These are phyloP conservation scores for Drosophila mayri DNA, from an alignment of 1,140 invertebrate genomes.

Conservation along the genomic window DNA sequence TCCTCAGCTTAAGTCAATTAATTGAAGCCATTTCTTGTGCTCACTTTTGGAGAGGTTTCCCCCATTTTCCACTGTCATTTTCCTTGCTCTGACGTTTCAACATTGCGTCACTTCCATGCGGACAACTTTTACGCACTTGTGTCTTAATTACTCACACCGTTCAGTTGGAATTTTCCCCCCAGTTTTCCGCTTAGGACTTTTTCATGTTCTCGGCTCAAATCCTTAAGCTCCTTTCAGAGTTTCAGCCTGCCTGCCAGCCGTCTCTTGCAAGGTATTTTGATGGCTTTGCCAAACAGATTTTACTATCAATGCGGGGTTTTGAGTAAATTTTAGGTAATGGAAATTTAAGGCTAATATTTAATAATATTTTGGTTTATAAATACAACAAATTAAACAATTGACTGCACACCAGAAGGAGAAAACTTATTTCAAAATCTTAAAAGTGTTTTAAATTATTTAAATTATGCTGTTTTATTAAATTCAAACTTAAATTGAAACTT, in stretches of 20 bases:
- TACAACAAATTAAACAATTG: neutral
- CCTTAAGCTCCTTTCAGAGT: conserved; percentile 62
- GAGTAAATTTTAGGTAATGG: neutral
- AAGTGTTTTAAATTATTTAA: neutral
- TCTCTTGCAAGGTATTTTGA: conserved; percentile 1
- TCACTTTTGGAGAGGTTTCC: conserved; percentile 6
- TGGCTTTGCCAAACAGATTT: neutral
- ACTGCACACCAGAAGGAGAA: neutral
- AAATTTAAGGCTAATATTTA: neutral
- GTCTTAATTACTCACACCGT: conserved; percentile 73
- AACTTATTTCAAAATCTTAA: neutral
- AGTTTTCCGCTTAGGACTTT: conserved; percentile 7
- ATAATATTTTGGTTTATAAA: neutral
- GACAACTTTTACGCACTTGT: conserved; percentile 65
- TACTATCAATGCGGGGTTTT: neutral
- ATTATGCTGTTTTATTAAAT: neutral
- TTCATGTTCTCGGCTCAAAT: conserved; percentile 52
- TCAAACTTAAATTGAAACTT: neutral
- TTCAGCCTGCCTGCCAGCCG: neutral
- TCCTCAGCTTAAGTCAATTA: conserved; percentile 57
- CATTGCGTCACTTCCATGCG: conserved; percentile 57
- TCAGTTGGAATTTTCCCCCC: conserved; percentile 1
- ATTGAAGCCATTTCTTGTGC: conserved; percentile 64
- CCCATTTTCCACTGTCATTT: conserved; percentile 5
- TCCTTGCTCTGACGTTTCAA: conserved; percentile 22